Evolutionary conservation across 2,113 vertebrate species (phyloP).

Genomic region (Motacilla alba): DNA sequence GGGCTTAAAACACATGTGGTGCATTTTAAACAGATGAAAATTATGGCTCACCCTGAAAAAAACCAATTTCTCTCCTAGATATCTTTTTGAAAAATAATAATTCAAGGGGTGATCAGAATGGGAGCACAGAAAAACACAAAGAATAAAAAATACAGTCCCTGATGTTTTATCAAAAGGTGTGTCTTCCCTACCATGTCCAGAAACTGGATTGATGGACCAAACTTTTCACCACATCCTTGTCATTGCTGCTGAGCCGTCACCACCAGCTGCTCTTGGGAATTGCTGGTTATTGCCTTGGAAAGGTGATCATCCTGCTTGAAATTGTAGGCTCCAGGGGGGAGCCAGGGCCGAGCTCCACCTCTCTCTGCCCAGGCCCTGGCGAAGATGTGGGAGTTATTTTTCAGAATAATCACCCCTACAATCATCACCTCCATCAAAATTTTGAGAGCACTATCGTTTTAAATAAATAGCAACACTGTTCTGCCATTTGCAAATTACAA

Average conservation of each 20-base stretch:
- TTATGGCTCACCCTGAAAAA: background rate
- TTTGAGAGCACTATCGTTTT: no score
- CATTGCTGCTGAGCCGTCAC: background rate
- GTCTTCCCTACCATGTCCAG: no score
- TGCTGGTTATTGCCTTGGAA: background rate
- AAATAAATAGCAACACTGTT: no score
- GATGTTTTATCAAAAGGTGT: background rate
- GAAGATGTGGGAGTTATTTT: background rate
- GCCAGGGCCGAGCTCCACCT: background rate
- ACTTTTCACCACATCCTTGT: no score
- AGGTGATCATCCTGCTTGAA: no score
- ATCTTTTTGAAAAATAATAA: background rate
- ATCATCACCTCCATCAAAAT: background rate
- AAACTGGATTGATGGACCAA: no score
- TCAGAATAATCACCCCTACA: background rate
- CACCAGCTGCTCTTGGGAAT: background rate
- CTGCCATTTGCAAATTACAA: no score
- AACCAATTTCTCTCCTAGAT: background rate
- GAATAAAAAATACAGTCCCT: background rate
- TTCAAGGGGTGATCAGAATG: background rate
- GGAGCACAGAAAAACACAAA: background rate
- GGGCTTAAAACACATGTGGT: background rate
- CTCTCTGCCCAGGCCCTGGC: background rate
- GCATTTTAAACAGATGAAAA: background rate
- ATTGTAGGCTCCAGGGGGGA: no score